Evolutionary conservation across 2,797 vertebrate genomes (phyloP).

Genomic region (Meda fulgida): DNA sequence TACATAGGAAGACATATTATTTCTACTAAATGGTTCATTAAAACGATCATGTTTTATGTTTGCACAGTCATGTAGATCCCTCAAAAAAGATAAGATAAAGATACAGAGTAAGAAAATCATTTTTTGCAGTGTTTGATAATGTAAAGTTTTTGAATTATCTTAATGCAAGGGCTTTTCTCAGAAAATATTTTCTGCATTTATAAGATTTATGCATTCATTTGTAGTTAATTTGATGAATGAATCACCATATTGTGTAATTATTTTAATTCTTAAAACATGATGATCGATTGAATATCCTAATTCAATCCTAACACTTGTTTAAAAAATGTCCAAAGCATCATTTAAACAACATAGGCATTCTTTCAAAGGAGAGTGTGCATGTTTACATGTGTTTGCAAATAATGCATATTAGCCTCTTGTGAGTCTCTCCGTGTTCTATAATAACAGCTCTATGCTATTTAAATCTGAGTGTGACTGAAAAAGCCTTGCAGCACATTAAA

Average conservation of each 20-base stretch:
- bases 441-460: slow-evolving; percentile 65
- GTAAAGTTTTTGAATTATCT: not conserved
- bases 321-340: not conserved
- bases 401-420: slow-evolving; percentile 33
- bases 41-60: not conserved
- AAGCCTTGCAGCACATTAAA: slow-evolving; percentile 65
- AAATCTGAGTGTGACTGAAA: slow-evolving; percentile 59
- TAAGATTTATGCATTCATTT: not conserved
- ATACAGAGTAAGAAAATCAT: not conserved
- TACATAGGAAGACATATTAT: no score
- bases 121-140: not conserved
- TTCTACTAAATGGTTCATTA: not conserved
- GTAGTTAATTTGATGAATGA: no score
- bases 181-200: not conserved
- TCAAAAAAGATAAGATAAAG: not conserved
- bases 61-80: not conserved
- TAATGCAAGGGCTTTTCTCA: not conserved
- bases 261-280: not conserved
- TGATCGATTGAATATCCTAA: not conserved
- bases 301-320: not conserved
- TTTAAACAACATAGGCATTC: not conserved
- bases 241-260: not conserved
- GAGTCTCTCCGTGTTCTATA: slow-evolving; percentile 37
- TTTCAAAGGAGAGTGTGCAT: not conserved
- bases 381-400: slow-evolving; percentile 39